These are phyloP conservation scores for Tetramorium simillimum DNA, from an alignment of 1,140 invertebrate genomes.

Conservation along the genomic window DNA sequence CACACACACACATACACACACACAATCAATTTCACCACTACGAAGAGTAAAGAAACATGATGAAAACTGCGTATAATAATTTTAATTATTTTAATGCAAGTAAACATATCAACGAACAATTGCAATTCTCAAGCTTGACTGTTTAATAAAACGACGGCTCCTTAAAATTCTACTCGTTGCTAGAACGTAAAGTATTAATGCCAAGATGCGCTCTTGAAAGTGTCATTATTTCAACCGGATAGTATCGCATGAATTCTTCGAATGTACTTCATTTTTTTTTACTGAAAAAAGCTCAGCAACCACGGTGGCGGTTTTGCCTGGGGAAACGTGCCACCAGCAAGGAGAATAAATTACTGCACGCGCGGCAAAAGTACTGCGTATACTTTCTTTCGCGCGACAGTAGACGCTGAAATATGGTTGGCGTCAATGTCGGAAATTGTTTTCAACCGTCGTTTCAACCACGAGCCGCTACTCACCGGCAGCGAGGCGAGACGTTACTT, in stretches of 20 bases:
- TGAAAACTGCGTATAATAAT: not conserved
- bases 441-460: slow-evolving; percentile 16
- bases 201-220: not conserved
- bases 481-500: not conserved
- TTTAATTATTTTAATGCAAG: not conserved
- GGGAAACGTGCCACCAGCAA: slow-evolving; percentile 9
- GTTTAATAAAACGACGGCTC: not conserved
- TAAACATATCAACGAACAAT: not conserved
- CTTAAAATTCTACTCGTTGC: not conserved
- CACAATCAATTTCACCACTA: not conserved
- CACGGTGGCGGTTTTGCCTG: not conserved
- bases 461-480: not conserved
- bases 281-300: slow-evolving; percentile 28
- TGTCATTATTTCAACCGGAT: slow-evolving; percentile 22
- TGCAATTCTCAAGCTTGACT: not conserved
- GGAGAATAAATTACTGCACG: slow-evolving; percentile 52
- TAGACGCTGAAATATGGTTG: slow-evolving; percentile 38
- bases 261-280: not conserved
- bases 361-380: slow-evolving; percentile 28
- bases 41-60: not conserved
- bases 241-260: not conserved
- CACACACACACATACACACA: no score
- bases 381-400: slow-evolving; percentile 21
- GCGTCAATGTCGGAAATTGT: slow-evolving; percentile 54
- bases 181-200: not conserved